These are phyloP conservation scores for Coturnix japonica DNA, from an alignment of 2,113 vertebrate species.

Conservation along the genomic window DNA sequence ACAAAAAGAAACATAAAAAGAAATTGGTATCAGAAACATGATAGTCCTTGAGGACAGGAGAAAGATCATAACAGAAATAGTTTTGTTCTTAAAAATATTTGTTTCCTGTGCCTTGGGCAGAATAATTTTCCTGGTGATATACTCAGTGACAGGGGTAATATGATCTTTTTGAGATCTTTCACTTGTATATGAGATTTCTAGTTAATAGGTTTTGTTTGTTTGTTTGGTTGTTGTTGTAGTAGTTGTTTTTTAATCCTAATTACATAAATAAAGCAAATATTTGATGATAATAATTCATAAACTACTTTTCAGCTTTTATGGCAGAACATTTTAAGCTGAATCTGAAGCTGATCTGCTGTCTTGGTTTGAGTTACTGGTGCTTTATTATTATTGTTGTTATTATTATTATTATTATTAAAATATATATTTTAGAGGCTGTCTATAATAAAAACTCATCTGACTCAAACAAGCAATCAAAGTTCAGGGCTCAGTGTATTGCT, in stretches of 20 bases:
- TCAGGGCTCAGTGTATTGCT: not conserved
- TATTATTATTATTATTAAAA: not conserved
- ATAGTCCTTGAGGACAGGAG: slow-evolving; percentile 63
- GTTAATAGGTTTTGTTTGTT: not conserved
- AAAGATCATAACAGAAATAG: slow-evolving; percentile 46
- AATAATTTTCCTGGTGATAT: slow-evolving; percentile 68
- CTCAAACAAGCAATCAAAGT: not conserved
- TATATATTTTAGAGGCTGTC: not conserved
- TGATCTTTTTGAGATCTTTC: slow-evolving; percentile 44
- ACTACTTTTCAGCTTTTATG: not conserved
- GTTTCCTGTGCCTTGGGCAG: slow-evolving; percentile 62
- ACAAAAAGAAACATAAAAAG: slow-evolving; percentile 43
- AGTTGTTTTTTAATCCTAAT: slow-evolving; percentile 25
- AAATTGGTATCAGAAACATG: slow-evolving; percentile 71
- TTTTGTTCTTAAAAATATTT: slow-evolving; percentile 68
- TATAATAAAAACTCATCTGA: not conserved
- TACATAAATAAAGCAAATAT: not conserved
- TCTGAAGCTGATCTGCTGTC: not conserved
- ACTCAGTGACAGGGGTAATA: slow-evolving; percentile 56
- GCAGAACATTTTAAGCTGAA: not conserved
- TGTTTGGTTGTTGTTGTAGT: not conserved
- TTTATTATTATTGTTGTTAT: not conserved
- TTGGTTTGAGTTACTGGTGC: not conserved
- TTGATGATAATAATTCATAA: slow-evolving; percentile 24
- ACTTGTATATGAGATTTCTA: slow-evolving; percentile 40